These are phyloP conservation scores for Strix uralensis DNA, from an alignment of 2,113 vertebrate genomes.

Conservation along the genomic window DNA sequence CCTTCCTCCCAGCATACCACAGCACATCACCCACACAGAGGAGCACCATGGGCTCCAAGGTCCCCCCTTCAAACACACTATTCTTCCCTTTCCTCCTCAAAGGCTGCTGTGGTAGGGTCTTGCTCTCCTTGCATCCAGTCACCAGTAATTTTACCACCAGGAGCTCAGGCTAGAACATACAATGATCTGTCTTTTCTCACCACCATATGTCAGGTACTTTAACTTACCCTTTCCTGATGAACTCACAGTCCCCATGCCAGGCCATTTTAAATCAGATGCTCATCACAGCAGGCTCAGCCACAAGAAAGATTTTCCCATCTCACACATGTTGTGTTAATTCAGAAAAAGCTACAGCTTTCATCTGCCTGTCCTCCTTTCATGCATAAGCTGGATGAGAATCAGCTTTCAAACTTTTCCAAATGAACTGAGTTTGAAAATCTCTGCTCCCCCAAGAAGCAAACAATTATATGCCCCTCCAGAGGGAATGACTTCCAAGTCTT, in stretches of 20 bases:
- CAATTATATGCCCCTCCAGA: neutral
- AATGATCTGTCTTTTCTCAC: neutral
- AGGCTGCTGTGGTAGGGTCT: neutral
- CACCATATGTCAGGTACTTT: neutral
- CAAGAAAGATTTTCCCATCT: neutral
- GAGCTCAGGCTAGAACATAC: neutral
- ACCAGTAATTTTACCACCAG: neutral
- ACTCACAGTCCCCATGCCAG: neutral
- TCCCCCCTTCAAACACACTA: neutral
- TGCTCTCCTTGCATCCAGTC: neutral
- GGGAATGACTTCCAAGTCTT: slow-evolving; percentile 10
- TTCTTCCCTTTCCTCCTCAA: neutral
- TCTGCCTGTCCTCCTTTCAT: neutral
- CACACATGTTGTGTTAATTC: neutral
- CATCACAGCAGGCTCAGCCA: neutral
- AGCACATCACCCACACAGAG: neutral
- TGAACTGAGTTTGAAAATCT: slow-evolving; percentile 2
- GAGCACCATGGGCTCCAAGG: neutral
- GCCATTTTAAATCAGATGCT: neutral
- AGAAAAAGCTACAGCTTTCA: slow-evolving; percentile 2
- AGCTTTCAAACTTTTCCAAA: neutral
- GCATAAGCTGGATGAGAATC: neutral
- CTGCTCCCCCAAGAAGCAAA: slow-evolving; percentile 10
- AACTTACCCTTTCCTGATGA: neutral
- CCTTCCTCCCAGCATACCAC: neutral